A percentile compares a stretch with the other conserved stretches of the same genome.
Conservation (phyloP, 2,888 invertebrate species). For the Volucella bombylans region DNA sequence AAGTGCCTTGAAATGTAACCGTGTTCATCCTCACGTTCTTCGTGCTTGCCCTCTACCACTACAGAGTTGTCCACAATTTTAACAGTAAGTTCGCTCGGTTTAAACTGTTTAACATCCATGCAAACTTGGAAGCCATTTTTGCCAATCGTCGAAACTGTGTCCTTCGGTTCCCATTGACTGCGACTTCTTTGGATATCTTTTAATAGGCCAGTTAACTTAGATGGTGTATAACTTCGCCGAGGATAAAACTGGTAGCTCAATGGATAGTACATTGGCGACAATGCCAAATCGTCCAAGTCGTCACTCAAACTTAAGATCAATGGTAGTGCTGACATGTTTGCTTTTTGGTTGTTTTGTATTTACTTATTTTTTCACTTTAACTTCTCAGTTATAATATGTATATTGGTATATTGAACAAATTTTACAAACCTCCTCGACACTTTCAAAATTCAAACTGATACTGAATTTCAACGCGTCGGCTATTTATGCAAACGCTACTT, state of each 20-base stretch:
- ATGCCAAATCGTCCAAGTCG: constrained; percentile 33
- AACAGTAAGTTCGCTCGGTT: constrained; percentile 89
- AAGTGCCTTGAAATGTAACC: constrained; percentile 90
- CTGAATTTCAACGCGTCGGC: constrained; percentile 79
- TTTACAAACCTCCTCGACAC: background rate
- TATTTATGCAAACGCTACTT: too few relatives aligned
- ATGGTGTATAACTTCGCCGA: constrained; percentile 9
- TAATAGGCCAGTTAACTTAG: background rate
- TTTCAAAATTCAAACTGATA: constrained; percentile 8
- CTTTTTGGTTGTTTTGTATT: background rate
- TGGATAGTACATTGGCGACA: constrained; percentile 41
- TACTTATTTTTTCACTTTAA: background rate
- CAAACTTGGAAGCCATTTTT: constrained; percentile 87
- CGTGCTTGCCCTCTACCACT: constrained; percentile 89
- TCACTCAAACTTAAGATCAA: constrained; percentile 44
- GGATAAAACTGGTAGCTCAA: constrained; percentile 24
- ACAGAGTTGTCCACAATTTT: constrained; percentile 89
- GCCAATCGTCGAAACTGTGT: constrained; percentile 78
- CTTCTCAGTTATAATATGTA: background rate
- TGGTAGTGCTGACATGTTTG: constrained; percentile 48
- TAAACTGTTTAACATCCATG: constrained; percentile 89
- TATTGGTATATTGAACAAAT: background rate
- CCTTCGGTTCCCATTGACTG: background rate
- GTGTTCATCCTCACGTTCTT: constrained; percentile 88
- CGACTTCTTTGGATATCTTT: constrained; percentile 20